phyloP scores from a whole-genome alignment of 2,113 vertebrate species.

The Tetraodon nigroviridis region DNA sequence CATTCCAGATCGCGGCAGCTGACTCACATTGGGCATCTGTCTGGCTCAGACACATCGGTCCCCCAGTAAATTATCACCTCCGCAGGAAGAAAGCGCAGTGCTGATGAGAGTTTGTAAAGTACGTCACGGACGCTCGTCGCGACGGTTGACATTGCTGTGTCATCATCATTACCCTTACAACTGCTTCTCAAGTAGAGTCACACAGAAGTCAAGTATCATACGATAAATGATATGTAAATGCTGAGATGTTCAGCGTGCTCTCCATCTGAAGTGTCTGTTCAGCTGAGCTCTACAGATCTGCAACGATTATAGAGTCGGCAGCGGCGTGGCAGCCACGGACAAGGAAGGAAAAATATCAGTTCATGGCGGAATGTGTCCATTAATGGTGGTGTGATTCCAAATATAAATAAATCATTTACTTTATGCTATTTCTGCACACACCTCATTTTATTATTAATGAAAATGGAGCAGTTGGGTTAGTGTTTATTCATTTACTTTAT shows the following conservation, averaged over 20 bases:
- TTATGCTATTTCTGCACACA: no score
- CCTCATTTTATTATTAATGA: no score
- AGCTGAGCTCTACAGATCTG: conserved; percentile 3
- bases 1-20: conserved; percentile 50
- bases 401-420: no score
- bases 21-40: conserved; percentile 44
- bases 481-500: no score
- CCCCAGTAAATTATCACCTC: conserved; percentile 47
- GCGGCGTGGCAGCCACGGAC: not conserved
- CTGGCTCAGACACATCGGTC: conserved; percentile 49
- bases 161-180: conserved; percentile 56
- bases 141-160: conserved; percentile 50
- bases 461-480: no score
- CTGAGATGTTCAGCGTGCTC: conserved; percentile 9
- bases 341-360: not conserved
- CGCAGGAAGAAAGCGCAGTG: conserved; percentile 18
- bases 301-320: not conserved
- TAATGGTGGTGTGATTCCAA: no score
- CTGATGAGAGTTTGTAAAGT: conserved; percentile 30
- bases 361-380: not conserved
- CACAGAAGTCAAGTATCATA: conserved; percentile 32
- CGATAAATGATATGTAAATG: conserved; percentile 35
- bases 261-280: conserved; percentile 8
- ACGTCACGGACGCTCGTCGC: conserved; percentile 19
- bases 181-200: conserved; percentile 26